Evolutionary conservation across 2,797 vertebrate species (phyloP).

Genomic region (Myotis pilosus): DNA sequence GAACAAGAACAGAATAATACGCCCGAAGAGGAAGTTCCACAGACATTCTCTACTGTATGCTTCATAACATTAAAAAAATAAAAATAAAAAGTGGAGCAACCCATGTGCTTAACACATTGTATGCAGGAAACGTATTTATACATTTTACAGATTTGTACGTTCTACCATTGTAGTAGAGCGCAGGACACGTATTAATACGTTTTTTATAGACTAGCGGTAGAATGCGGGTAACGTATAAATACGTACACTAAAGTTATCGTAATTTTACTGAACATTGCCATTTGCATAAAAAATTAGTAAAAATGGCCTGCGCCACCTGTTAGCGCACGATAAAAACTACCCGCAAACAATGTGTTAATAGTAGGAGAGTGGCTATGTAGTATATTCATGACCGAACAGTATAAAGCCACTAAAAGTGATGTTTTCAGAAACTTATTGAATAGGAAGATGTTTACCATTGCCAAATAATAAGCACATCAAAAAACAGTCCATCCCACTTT

Average conservation of each 20-base stretch:
- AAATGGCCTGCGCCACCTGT: no score
- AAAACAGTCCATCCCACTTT: not conserved
- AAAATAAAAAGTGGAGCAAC: not conserved
- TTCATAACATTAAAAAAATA: not conserved
- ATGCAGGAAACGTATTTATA: no score
- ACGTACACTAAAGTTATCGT: no score
- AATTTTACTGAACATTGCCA: no score
- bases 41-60: conserved; percentile 12
- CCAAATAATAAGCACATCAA: not conserved
- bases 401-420: not conserved
- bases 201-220: no score
- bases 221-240: no score
- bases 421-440: not conserved
- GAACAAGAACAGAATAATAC: not conserved
- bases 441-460: not conserved
- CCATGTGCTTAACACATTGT: not conserved
- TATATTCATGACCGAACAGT: not conserved
- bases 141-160: no score
- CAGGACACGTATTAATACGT: no score
- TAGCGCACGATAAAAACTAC: no score
- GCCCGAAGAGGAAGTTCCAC: not conserved
- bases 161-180: no score
- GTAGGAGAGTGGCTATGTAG: not conserved
- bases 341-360: no score
- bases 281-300: no score